Base-by-base conservation (phyloP, 2,797 vertebrate genomes). In the Syndactyla subalaris region DNA sequence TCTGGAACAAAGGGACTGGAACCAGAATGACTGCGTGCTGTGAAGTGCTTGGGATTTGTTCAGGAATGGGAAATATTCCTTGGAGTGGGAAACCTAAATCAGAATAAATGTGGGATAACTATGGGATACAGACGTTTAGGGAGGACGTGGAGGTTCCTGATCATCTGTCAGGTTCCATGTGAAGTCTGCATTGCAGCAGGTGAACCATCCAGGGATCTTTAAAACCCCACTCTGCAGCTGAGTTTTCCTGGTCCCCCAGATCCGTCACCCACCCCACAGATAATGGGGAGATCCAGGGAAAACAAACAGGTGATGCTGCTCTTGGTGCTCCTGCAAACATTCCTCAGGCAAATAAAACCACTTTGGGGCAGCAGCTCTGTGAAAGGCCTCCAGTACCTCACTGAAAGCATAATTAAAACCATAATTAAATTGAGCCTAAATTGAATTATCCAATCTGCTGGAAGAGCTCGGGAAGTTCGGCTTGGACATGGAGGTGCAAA, bases 201-300 rank as follows among this genome's bases (percentile, higher is more conserved):
- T 41, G 70, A 80, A 5, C 16, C 43, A 0, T 23, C 57, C 14
- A 3, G 58, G 36, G 49, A 7, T 18, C 49, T 67, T 17, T 17
- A 6, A 23, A 26, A 1, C 27, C 61, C 14, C 6, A 8, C 45
- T 12, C 80, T 49, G 41, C 24, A 17, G 14, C 13, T 3, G 3
- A 46, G 38, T 30, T 59, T 66, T 19, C 3, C 6, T 29, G 27
- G 17, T 48, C 7, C 61, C 30, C 11, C 1, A 0, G 15, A 8
- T 29, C 39, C 3, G 0, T 20, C 11, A 24, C 32, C n/a, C 29
- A 14, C 12, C 7, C 0, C 8, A 2, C 0, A 19, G 71, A 7
- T 38, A 30, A 27, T 0, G 1, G 30, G 61, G 26, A 22, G 8
- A 74, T 17, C 0, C 27, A 8, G 46, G 71, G 24, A 26, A 18